phyloP scores from a whole-genome alignment of 92 coral and sea anemone species.

The Porites lobata region DNA sequence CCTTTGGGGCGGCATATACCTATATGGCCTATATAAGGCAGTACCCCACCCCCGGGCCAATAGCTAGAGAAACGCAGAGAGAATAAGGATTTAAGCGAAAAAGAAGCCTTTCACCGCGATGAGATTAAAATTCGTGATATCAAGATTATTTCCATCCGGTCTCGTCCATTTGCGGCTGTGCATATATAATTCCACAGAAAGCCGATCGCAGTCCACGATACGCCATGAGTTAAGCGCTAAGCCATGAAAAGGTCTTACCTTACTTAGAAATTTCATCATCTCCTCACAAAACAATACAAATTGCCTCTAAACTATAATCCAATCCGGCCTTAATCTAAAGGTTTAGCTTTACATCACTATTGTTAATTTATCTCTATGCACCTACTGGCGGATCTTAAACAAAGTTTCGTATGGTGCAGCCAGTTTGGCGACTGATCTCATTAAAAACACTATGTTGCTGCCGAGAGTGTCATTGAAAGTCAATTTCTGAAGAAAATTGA shows the following conservation, averaged over 20 bases:
- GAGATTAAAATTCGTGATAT: too few relatives aligned
- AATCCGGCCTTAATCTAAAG: neutral
- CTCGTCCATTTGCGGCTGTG: too few relatives aligned
- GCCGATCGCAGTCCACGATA: too few relatives aligned
- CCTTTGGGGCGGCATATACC: too few relatives aligned
- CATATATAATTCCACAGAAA: too few relatives aligned
- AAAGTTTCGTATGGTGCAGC: neutral
- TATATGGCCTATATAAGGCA: too few relatives aligned
- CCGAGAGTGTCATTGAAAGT: neutral
- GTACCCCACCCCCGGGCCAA: too few relatives aligned
- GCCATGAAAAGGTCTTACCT: neutral
- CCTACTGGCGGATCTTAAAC: slow-evolving; percentile 4
- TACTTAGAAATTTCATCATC: neutral
- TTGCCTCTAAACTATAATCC: neutral
- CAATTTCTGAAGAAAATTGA: neutral
- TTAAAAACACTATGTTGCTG: neutral
- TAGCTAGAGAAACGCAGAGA: too few relatives aligned
- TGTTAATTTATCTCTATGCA: neutral
- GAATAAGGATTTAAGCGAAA: too few relatives aligned
- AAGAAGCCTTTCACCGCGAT: too few relatives aligned
- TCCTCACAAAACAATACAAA: neutral
- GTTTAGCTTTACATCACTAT: neutral
- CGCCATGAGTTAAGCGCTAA: too few relatives aligned
- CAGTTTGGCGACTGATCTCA: neutral
- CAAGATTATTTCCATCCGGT: too few relatives aligned